Conservation (phyloP, 2,888 invertebrate genomes). For the Melieria picta region DNA sequence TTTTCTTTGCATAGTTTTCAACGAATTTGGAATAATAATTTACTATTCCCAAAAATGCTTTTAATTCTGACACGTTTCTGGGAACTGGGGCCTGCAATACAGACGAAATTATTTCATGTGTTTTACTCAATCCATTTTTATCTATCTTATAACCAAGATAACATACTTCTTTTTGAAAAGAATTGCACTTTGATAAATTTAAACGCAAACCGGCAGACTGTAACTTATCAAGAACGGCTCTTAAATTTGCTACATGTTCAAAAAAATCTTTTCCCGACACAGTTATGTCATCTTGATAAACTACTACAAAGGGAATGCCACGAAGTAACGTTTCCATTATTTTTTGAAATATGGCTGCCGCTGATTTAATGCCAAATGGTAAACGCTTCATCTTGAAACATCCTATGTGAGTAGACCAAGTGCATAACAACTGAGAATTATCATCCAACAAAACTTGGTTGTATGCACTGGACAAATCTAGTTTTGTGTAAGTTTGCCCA, state of each 20-base stretch:
- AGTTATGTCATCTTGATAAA: conserved; percentile 17
- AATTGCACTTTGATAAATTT: conserved; percentile 45
- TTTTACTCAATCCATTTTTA: conserved; percentile 41
- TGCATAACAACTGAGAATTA: conserved; percentile 13
- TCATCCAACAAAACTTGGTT: conserved; percentile 28
- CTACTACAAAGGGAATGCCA: conserved; percentile 18
- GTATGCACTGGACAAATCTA: conserved; percentile 27
- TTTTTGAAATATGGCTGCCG: conserved; percentile 24
- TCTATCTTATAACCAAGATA: conserved; percentile 51
- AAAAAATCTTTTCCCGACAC: conserved; percentile 19
- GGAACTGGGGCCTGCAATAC: conserved; percentile 18
- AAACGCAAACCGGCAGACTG: conserved; percentile 45
- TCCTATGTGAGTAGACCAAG: conserved; percentile 20
- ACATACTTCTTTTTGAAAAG: conserved; percentile 28
- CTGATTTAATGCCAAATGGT: conserved; percentile 27
- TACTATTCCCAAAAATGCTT: conserved; percentile 39
- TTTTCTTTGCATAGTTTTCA: too few species aligned
- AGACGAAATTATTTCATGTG: conserved; percentile 15
- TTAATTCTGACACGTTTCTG: conserved; percentile 39
- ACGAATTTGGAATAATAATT: conserved; percentile 3
- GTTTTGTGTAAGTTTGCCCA: conserved; percentile 24
- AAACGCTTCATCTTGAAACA: conserved; percentile 22
- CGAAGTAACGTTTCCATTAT: conserved; percentile 21
- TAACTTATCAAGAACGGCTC: conserved; percentile 28
- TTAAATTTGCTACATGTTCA: conserved; percentile 26